These are phyloP conservation scores for Fregata magnificens DNA, from an alignment of 2,113 vertebrate genomes.

Conservation along the genomic window DNA sequence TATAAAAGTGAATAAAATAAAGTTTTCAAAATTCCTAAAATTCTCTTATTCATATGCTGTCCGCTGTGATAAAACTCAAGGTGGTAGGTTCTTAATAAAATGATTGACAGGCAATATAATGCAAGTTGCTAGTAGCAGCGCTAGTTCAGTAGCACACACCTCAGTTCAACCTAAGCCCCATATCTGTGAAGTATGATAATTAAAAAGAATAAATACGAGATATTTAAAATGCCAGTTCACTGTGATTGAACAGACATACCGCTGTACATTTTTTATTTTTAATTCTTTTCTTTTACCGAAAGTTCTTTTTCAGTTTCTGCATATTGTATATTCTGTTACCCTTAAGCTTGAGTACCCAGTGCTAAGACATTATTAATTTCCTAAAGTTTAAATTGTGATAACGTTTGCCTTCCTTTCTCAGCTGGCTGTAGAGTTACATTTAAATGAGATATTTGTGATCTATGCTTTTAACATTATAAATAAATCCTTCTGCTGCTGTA, in stretches of 20 bases:
- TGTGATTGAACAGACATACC: neutral
- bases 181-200: neutral
- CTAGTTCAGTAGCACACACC: neutral
- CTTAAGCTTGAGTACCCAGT: neutral
- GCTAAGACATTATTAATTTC: neutral
- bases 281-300: neutral
- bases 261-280: neutral
- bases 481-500: neutral
- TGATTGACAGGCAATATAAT: conserved; percentile 12
- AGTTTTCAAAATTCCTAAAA: neutral
- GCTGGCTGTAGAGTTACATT: neutral
- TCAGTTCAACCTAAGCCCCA: neutral
- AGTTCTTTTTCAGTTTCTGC: neutral
- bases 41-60: neutral
- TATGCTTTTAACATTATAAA: neutral
- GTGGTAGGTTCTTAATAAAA: conserved; percentile 18
- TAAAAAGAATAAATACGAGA: neutral
- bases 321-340: neutral
- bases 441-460: neutral
- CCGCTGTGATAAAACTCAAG: neutral
- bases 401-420: neutral
- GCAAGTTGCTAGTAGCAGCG: neutral
- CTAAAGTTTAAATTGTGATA: neutral
- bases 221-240: neutral
- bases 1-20: neutral